A percentile compares a stretch with the other conserved stretches of the same genome.
Conservation (phyloP, 2,888 invertebrate species). For the Endotricha flammealis region DNA sequence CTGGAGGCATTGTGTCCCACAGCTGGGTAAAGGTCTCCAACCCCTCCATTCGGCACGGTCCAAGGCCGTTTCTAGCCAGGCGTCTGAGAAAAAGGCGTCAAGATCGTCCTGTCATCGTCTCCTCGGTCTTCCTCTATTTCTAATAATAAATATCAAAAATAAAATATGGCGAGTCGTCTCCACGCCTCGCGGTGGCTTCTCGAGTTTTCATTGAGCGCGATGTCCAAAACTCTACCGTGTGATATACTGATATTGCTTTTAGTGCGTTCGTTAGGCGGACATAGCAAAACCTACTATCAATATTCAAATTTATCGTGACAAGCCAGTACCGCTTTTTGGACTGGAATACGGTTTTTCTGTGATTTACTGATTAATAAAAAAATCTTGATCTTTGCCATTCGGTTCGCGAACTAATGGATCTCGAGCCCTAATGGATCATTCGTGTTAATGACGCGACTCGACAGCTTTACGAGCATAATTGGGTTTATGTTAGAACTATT, state of each 20-base stretch:
- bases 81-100: too few species aligned
- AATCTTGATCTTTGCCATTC: constrained; percentile 24
- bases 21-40: too few species aligned
- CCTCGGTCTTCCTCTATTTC: too few species aligned
- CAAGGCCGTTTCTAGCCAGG: too few species aligned
- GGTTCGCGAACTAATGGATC: constrained; percentile 35
- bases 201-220: constrained; percentile 53
- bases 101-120: too few species aligned
- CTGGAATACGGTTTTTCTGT: constrained; percentile 23
- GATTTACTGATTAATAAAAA: constrained; percentile 27
- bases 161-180: constrained; percentile 52
- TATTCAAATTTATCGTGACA: constrained; percentile 62
- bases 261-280: constrained; percentile 60
- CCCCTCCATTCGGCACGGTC: too few species aligned
- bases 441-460: constrained; percentile 16
- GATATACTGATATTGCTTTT: constrained; percentile 72
- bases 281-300: constrained; percentile 57
- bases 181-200: constrained; percentile 35
- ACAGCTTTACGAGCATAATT: constrained; percentile 9
- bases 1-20: too few species aligned
- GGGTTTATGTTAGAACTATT: too few species aligned
- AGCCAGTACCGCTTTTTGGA: constrained; percentile 34
- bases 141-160: too few species aligned
- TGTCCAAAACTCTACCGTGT: constrained; percentile 55
- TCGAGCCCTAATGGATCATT: constrained; percentile 32